phyloP scores from a whole-genome alignment of 2,888 invertebrate species.

The Mylabris sibirica region DNA sequence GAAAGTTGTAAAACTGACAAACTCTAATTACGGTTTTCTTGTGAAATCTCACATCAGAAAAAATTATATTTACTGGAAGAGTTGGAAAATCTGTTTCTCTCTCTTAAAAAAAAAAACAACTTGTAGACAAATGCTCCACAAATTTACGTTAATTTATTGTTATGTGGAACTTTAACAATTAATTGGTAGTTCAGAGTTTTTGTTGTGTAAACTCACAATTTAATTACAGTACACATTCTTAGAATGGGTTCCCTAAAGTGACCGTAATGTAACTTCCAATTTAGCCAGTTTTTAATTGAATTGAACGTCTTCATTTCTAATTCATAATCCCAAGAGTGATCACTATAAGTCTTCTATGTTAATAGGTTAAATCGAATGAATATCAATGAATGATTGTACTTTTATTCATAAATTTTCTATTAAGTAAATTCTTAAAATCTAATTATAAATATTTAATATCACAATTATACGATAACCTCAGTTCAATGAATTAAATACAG shows the following conservation, averaged over 20 bases:
- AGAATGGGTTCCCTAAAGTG: not conserved
- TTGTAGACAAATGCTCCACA: not conserved
- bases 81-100: not conserved
- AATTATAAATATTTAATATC: conserved; percentile 34
- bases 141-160: not conserved
- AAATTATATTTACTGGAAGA: not conserved
- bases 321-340: too few species aligned
- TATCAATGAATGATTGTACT: not conserved
- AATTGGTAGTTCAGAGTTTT: not conserved
- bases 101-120: not conserved
- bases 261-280: not conserved
- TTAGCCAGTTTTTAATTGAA: not conserved
- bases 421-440: conserved; percentile 5
- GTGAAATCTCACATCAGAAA: not conserved
- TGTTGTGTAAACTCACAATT: not conserved
- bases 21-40: conserved; percentile 1
- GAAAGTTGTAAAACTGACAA: not conserved
- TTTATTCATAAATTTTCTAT: not conserved
- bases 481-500: conserved; percentile 13
- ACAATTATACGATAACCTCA: conserved; percentile 26
- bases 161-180: not conserved
- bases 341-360: too few species aligned
- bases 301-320: not conserved
- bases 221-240: not conserved
- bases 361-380: not conserved